phyloP scores from a whole-genome alignment of 2,888 invertebrate genomes.

The Folsomia candida region DNA sequence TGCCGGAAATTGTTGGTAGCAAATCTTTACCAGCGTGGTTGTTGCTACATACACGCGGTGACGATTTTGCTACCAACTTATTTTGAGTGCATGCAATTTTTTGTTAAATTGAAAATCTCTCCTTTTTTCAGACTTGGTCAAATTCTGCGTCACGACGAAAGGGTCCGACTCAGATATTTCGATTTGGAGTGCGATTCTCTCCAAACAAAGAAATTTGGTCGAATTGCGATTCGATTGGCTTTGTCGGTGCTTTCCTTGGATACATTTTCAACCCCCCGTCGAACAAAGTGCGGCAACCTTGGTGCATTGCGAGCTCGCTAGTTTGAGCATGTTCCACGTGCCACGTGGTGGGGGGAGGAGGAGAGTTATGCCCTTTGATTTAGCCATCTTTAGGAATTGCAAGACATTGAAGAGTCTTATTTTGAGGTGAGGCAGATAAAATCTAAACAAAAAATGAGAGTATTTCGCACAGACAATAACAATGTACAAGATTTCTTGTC shows the following conservation, averaged over 20 bases:
- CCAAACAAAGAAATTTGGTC: conserved; percentile 32
- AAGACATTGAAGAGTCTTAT: conserved; percentile 32
- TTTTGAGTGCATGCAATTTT: too few relatives aligned
- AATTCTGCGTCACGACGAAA: conserved; percentile 41
- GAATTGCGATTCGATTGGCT: conserved; percentile 42
- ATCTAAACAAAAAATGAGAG: too few relatives aligned
- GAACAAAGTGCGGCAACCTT: conserved; percentile 24
- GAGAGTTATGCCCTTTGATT: conserved; percentile 39
- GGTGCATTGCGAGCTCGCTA: conserved; percentile 40
- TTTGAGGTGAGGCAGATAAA: too few relatives aligned
- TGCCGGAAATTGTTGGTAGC: too few relatives aligned
- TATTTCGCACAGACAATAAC: too few relatives aligned
- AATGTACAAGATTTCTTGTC: too few relatives aligned
- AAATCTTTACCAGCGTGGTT: too few relatives aligned
- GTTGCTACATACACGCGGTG: too few relatives aligned
- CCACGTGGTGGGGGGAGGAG: too few relatives aligned
- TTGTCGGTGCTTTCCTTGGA: conserved; percentile 41
- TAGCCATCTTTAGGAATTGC: conserved; percentile 39
- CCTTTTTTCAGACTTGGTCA: too few relatives aligned
- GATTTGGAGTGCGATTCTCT: conserved; percentile 43
- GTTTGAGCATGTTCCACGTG: conserved; percentile 36
- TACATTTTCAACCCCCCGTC: conserved; percentile 38
- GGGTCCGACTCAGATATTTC: conserved; percentile 39
- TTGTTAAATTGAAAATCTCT: too few relatives aligned
- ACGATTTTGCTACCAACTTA: too few relatives aligned